Percentiles rank a stretch among this genome's conserved stretches.
Conservation (phyloP, 2,888 invertebrate genomes). For the Drosophila monieri region DNA sequence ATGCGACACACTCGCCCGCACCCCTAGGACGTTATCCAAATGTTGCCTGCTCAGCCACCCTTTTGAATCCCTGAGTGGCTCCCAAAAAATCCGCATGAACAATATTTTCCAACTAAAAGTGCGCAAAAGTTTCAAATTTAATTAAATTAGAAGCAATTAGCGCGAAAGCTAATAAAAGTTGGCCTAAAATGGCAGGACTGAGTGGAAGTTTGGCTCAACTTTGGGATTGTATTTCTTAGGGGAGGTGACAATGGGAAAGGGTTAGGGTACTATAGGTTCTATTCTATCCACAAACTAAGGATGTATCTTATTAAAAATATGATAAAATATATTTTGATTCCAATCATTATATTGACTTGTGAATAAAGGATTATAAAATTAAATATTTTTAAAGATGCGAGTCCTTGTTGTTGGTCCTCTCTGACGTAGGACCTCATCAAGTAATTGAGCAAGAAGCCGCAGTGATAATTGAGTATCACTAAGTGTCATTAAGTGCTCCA, state of each 20-base stretch:
- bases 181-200: slow-evolving; percentile 58
- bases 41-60: slow-evolving; percentile 59
- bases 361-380: background rate
- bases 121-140: slow-evolving; percentile 73
- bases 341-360: background rate
- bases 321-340: background rate
- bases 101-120: slow-evolving; percentile 70
- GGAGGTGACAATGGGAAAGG: background rate
- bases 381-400: background rate
- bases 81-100: slow-evolving; percentile 45
- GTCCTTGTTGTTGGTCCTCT: background rate
- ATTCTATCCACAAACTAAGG: background rate
- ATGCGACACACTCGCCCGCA: slow-evolving; percentile 47
- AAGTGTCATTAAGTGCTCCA: slow-evolving; percentile 73
- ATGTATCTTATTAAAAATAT: background rate
- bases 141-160: slow-evolving; percentile 80
- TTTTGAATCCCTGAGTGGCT: slow-evolving; percentile 1
- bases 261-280: background rate
- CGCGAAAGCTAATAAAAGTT: slow-evolving; percentile 77
- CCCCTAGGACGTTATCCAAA: slow-evolving; percentile 10
- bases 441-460: slow-evolving; percentile 67
- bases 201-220: slow-evolving; percentile 31
- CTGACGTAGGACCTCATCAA: slow-evolving; percentile 34
- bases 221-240: slow-evolving; percentile 14
- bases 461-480: slow-evolving; percentile 77